Base-by-base conservation (phyloP, 2,797 vertebrate genomes). In the Catamblyrhynchus diadema region DNA sequence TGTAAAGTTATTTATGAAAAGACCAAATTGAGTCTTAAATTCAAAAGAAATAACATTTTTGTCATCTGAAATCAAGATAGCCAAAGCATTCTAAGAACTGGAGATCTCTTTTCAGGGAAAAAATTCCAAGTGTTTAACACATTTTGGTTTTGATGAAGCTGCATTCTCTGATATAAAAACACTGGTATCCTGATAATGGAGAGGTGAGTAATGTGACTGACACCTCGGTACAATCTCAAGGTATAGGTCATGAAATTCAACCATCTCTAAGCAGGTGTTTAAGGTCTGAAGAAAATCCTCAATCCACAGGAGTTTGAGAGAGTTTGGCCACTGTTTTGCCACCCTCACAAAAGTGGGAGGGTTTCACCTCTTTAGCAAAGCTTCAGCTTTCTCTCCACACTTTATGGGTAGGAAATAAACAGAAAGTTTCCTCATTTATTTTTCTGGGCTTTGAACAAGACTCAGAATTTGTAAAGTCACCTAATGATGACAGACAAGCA, bases 401-500 rank as follows among this genome's bases (percentile, higher is more conserved):
- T 51, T 81, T 51, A 50, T 41, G 8, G 3, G 12, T 18, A 42
- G 22, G 39, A 90, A 90, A 78, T 37, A 75, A 69, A 51, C 6
- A 64, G 17, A 45, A 75, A 53, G 0, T 22, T 90, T 81, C 35
- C 16, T 64, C 9, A 41, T 54, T 44, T 73, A 12, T 71, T 88
- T 78, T 87, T 32, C 35, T 41, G 45, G 25, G 5, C 22, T 90
- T 90, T 69, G 25, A 86, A 72, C 12, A 32, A 79, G 25, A 77
- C 8, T 62, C n/a, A 41, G 8, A 83, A 44, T 51, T 83, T 88
- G 28, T 8, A 39, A 35, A 71, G 74, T 14, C 6, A 56, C 22
- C 25, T 54, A 45, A 54, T 0, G 3, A 51, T 17, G n/a, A 10
- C 39, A 53, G n/a, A 17, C 2, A 2, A 74, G 3, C 6, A 27